Evolutionary conservation across 2,113 vertebrate species (phyloP).

Genomic region (Rana temporaria): DNA sequence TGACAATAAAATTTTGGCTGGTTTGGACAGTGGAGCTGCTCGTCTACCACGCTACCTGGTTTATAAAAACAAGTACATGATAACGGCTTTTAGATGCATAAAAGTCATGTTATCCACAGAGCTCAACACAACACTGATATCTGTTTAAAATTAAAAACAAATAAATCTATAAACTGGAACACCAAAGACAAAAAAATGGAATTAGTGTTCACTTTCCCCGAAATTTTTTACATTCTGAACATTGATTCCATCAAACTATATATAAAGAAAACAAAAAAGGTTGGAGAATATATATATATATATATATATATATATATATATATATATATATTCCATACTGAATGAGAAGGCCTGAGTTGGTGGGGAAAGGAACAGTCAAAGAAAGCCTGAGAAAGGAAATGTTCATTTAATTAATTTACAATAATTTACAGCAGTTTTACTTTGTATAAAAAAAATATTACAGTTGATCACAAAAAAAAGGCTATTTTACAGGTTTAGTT

Average conservation of each 20-base stretch:
- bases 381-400: constrained; percentile 85
- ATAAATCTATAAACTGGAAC: constrained; percentile 61
- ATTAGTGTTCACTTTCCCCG: constrained; percentile 78
- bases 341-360: constrained; percentile 91
- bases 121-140: constrained; percentile 69
- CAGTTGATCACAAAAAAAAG: constrained; percentile 82
- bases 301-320: constrained; percentile 72
- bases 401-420: constrained; percentile 96
- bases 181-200: constrained; percentile 73
- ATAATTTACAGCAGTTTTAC: constrained; percentile 92
- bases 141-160: constrained; percentile 66
- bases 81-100: constrained; percentile 69
- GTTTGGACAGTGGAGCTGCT: constrained; percentile 67
- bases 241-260: constrained; percentile 77
- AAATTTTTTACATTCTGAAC: constrained; percentile 86
- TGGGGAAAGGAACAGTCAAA: constrained; percentile 88
- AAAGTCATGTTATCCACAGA: constrained; percentile 65
- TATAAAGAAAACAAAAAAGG: constrained; percentile 63
- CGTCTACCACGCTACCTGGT: constrained; percentile 56
- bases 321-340: constrained; percentile 72
- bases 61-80: constrained; percentile 69
- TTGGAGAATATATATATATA: too few relatives aligned
- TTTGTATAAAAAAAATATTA: constrained; percentile 82
- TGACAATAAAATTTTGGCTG: constrained; percentile 73
- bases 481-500: constrained; percentile 88